Evolutionary conservation across 2,113 vertebrate genomes (phyloP), one percentile per base, ranked within the genome.

Genomic region (Sphaerodactylus townsendi): DNA sequence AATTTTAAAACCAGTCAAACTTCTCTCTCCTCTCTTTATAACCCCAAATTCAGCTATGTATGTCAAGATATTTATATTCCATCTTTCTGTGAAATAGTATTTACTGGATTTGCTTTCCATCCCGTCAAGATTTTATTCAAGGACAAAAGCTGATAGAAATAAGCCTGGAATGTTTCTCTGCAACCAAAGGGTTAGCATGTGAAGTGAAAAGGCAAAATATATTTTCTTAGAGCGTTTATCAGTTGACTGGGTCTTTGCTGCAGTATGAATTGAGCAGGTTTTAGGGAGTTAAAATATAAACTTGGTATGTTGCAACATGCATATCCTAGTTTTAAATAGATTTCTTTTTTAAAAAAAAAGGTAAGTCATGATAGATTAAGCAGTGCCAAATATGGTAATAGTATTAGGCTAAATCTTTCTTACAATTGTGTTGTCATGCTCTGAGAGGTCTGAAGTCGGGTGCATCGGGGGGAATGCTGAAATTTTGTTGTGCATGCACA

Each of bases 321-420:
- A 1, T 90, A 92, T 93, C 90, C 59, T 72, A 81, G 87, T 89
- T 84, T 92, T 84, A 90, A 86, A 93, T 91, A 88, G 91, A 53
- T 65, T 66, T 70, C 84, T 77, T 44, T 62, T 50, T 35, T 65
- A 85, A 92, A n/a, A n/a, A n/a, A n/a, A n/a, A n/a, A 62, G 8
- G 7, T 62, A 23, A 94, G 87, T 39, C 78, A 87, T 89, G 88
- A 82, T 94, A 82, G 91, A 90, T 93, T 91, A 91, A 91, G 92
- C 89, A 95, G 88, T 92, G 88, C 91, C 96, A 95, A 95, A 95
- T 95, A 95, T 95, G 93, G 93, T 88, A 93, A 87, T 92, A 93
- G 92, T 85, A 89, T 92, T 76, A 93, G 93, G 86, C 87, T 91
- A 85, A 83, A 86, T 90, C 85, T 94, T 95, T 91, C 91, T 94